A percentile compares a stretch with the other conserved stretches of the same genome.
Conservation (phyloP, 2,888 invertebrate genomes). For the Fragum sueziense region DNA sequence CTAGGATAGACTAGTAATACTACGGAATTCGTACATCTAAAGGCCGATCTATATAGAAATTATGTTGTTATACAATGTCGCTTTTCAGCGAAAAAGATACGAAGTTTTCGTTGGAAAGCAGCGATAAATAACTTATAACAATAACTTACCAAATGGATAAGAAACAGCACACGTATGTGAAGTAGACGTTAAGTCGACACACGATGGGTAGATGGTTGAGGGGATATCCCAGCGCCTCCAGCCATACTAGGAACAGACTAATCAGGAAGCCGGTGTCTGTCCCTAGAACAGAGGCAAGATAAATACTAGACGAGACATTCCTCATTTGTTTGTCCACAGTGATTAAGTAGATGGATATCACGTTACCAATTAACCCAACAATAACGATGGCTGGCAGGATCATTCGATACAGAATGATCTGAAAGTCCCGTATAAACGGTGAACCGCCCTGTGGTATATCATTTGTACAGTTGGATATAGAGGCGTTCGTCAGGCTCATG, state of each 20-base stretch:
- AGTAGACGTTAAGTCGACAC: conserved; percentile 66
- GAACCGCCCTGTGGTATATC: background rate
- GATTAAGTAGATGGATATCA: conserved; percentile 62
- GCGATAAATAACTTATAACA: no score
- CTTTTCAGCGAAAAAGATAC: background rate
- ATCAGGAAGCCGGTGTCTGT: conserved; percentile 66
- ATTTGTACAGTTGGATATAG: conserved; percentile 1
- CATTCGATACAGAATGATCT: conserved; percentile 53
- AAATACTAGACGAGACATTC: conserved; percentile 66
- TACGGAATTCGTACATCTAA: no score
- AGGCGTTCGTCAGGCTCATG: background rate
- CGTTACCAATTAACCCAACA: conserved; percentile 66
- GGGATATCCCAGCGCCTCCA: conserved; percentile 62
- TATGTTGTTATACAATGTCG: background rate
- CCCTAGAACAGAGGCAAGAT: conserved; percentile 60
- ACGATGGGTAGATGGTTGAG: conserved; percentile 81
- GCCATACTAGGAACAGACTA: conserved; percentile 63
- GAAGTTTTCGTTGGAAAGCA: no score
- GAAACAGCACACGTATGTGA: conserved; percentile 87
- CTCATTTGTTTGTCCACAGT: conserved; percentile 59
- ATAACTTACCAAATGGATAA: conserved; percentile 90
- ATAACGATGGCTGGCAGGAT: conserved; percentile 62
- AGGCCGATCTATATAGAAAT: no score
- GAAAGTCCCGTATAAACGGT: conserved; percentile 11
- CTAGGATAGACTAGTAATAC: no score